Percentiles rank a stretch among this genome's conserved stretches.
phyloP scores from a whole-genome alignment of 2,113 vertebrate species.

The Solea solea region DNA sequence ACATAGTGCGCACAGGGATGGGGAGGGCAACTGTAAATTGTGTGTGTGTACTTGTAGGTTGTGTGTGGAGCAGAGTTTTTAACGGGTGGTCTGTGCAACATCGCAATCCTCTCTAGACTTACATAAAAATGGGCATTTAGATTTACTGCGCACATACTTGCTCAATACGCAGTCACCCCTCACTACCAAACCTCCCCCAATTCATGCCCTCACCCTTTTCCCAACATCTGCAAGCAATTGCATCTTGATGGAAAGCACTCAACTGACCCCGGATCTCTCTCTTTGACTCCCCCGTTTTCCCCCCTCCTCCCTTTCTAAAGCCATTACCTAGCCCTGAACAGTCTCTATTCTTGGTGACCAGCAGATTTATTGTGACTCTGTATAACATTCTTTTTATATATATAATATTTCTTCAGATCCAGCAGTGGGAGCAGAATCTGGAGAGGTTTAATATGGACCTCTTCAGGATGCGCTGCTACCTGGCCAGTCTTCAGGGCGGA shows the following conservation, averaged over 20 bases:
- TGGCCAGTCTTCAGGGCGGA: slow-evolving; percentile 94
- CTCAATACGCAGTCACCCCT: slow-evolving; percentile 32
- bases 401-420: slow-evolving; percentile 83
- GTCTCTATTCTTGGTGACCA: neutral
- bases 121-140: slow-evolving; percentile 47
- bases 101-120: slow-evolving; percentile 51
- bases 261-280: slow-evolving; percentile 54
- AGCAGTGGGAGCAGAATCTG: slow-evolving; percentile 98
- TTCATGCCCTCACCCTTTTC: slow-evolving; percentile 30
- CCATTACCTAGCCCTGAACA: neutral
- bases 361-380: neutral
- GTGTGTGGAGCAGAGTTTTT: slow-evolving; percentile 15
- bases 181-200: slow-evolving; percentile 39
- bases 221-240: slow-evolving; percentile 75
- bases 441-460: slow-evolving; percentile 97
- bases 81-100: slow-evolving; percentile 59
- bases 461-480: slow-evolving; percentile 95
- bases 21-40: slow-evolving; percentile 38
- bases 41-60: neutral
- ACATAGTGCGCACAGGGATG: slow-evolving; percentile 45
- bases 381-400: neutral
- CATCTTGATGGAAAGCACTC: slow-evolving; percentile 52
- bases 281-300: slow-evolving; percentile 1
- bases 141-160: slow-evolving; percentile 49
- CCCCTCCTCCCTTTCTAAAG: neutral